Conservation (phyloP, 2,797 vertebrate genomes). For the Enteromius thamalakanensis region DNA sequence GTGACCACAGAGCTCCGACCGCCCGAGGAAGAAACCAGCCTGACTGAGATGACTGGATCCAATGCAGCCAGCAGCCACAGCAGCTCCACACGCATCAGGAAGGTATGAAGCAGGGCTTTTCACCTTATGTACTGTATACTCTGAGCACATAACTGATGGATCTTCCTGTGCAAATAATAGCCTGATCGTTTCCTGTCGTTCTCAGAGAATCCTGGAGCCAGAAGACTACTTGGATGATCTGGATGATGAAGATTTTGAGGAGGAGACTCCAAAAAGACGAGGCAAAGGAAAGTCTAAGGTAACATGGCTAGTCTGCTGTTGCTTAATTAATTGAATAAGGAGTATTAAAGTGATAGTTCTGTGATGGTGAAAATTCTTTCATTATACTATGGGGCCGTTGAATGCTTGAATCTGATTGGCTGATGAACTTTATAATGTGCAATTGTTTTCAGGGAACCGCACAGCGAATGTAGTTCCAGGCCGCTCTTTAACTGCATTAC, state of each 20-base stretch:
- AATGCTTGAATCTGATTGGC: too few species aligned
- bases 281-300: constrained; percentile 98
- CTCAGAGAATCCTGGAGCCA: constrained; percentile 90
- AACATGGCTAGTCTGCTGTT: neutral
- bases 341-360: neutral
- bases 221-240: constrained; percentile 96
- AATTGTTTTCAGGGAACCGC: too few species aligned
- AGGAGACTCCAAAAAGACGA: constrained; percentile 92
- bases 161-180: neutral
- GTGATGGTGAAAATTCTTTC: neutral
- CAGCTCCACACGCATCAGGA: constrained; percentile 81
- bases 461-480: too few species aligned
- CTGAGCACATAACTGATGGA: neutral
- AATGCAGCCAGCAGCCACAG: constrained; percentile 75
- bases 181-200: neutral
- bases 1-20: constrained; percentile 79
- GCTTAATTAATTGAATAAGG: neutral
- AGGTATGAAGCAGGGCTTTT: constrained; percentile 74
- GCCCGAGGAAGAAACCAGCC: constrained; percentile 82
- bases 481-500: too few species aligned
- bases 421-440: too few species aligned
- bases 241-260: constrained; percentile 96
- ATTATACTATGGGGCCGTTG: neutral
- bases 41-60: constrained; percentile 84
- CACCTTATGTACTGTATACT: neutral